Base-by-base conservation (phyloP, 2,888 invertebrate genomes). In the Drosophila infuscata region DNA sequence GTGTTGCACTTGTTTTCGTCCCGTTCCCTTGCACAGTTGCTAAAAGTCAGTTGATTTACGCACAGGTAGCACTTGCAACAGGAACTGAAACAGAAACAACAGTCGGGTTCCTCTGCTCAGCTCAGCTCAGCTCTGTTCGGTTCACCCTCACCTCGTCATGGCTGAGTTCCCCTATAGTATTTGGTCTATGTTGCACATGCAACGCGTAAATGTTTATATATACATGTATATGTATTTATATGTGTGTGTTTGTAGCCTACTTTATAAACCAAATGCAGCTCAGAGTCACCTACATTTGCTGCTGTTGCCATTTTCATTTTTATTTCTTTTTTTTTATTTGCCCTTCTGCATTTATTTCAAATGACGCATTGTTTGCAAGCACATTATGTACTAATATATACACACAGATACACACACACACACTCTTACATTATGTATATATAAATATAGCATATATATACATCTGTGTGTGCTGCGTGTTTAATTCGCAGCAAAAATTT, bases 291-390 rank as follows among this genome's bases (percentile, higher is more conserved):
- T 90, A 90, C 64, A 83, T 90, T 88, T 46, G 67, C 29, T 70
- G 58, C 48, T 57, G 67, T 64, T 82, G 71, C 81, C 67, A 54
- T 70, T 78, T 81, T 56, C 12, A 38, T 56, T 56, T 38, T 38
- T 56, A 38, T 29, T 30, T 29, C 29, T 4, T 3, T 17, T n/a
- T n/a, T 53, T 25, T 11, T 20, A 35, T 53, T 57, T 76, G 61
- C 79, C 75, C 79, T 67, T 78, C 72, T 76, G 74, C 64, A 51
- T 84, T 81, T 73, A 64, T 78, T 88, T 75, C 78, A 81, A 89
- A 88, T 86, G 90, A 88, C 87, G 90, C 85, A 85, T 85, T 85
- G 86, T 89, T 82, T 70, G 48, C 79, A 48, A 46, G n/a, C 12
- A n/a, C 30, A 11, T 41, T 46, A 61, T 29, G 33, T 43, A 59